Evolutionary conservation across 2,113 vertebrate genomes (phyloP).

Genomic region (Eubucco bourcierii): DNA sequence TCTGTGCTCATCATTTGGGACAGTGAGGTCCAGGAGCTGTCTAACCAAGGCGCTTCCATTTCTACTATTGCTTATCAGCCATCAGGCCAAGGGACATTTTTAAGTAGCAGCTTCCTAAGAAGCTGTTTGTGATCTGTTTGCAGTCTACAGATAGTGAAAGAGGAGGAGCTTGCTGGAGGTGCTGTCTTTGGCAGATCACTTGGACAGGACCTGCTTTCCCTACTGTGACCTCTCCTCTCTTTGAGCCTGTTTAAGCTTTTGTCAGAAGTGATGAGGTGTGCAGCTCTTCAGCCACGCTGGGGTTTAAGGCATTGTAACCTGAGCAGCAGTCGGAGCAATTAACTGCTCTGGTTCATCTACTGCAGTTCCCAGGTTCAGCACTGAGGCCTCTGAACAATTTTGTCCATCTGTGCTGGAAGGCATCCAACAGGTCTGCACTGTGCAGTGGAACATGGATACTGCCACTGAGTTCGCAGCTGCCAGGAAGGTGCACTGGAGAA

Average conservation of each 20-base stretch:
- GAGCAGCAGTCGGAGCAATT: background rate
- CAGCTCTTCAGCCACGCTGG: accelerated
- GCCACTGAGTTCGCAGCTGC: slow-evolving; percentile 5
- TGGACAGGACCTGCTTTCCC: background rate
- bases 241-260: background rate
- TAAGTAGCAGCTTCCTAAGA: background rate
- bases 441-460: background rate
- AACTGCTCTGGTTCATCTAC: background rate
- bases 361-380: background rate
- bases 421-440: background rate
- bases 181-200: background rate
- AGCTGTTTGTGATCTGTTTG: background rate
- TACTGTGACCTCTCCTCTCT: background rate
- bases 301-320: background rate
- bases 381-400: background rate
- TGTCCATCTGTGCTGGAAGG: slow-evolving; percentile 28
- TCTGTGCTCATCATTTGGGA: background rate
- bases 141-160: background rate
- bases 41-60: background rate
- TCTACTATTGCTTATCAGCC: background rate
- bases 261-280: background rate
- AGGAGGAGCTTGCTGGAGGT: background rate
- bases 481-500: background rate
- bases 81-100: background rate
- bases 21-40: background rate